Evolutionary conservation across 2,797 vertebrate species (phyloP), one percentile per base, ranked within the genome.

Genomic region (Merluccius polli): DNA sequence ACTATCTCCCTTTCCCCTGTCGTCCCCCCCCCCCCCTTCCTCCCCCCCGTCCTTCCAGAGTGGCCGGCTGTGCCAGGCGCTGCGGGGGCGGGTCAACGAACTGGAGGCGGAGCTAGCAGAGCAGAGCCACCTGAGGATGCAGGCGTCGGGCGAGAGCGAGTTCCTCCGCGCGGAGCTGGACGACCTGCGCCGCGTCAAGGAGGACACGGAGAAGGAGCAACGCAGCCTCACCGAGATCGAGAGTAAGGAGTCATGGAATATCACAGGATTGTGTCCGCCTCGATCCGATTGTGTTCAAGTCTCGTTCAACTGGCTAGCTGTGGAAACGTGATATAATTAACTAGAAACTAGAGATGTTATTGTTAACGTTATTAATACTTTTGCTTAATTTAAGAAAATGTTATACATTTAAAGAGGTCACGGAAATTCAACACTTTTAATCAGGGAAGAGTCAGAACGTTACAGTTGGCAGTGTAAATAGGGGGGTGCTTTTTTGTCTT

Each of bases 171-270:
- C 94, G 0, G 98, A 99, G 91, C 93, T 99, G 87, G 98, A 99
- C 0, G 98, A 99, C 91, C 91, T 98, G 82, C 95, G 96, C 74
- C 92, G 95, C 87, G 95, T 94, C 80, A 90, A 94, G 21, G 95
- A 99, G 81, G 96, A 99, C 92, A 98, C 96, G 0, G 96, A 98
- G 92, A 98, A 98, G 88, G 97, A 97, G 0, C 98, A 99, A 92
- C 92, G 95, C 78, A 98, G 95, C 89, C 90, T 99, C 81, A 98
- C 97, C 0, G 98, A 99, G 90, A 97, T 99, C 0, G 98, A 99
- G 87, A 95, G 98, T 99, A 89, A 95, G 96, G 0, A 35, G 33
- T 3, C 33, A 35, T 35, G 33, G 33, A 35, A 35, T 35, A 35
- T 35, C 33, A 35, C 33, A 35, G 33, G 33, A 8, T 3, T 35